These are phyloP conservation scores for Zaprionus kolodkinae DNA, from an alignment of 1,140 invertebrate species.

Conservation along the genomic window DNA sequence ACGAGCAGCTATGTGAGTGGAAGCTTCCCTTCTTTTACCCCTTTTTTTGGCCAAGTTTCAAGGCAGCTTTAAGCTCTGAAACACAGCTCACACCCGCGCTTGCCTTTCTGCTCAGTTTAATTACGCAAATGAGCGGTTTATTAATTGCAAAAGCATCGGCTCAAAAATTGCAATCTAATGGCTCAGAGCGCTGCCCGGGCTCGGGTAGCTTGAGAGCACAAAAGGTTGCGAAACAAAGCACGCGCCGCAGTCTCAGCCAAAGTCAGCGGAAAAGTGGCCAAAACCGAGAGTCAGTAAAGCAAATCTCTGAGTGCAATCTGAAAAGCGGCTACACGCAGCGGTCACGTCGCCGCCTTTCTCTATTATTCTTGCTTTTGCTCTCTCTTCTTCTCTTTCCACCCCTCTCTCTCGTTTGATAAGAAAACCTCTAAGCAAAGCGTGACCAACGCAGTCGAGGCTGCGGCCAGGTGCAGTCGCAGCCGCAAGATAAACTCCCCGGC, in stretches of 20 bases:
- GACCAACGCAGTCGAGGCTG: conserved; percentile 51
- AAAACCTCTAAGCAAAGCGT: conserved; percentile 81
- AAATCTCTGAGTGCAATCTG: conserved; percentile 77
- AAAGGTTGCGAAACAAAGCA: conserved; percentile 49
- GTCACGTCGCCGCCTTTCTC: conserved; percentile 60
- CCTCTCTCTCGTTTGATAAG: conserved; percentile 56
- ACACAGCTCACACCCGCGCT: not conserved
- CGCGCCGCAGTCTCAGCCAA: conserved; percentile 21
- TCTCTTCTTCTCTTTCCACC: conserved; percentile 10
- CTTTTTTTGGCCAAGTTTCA: not conserved
- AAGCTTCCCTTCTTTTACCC: not conserved
- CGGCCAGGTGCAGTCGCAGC: conserved; percentile 53
- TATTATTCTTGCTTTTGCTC: conserved; percentile 21
- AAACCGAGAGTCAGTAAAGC: conserved; percentile 44
- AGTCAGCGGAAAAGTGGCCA: conserved; percentile 52
- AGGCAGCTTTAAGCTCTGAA: conserved; percentile 54
- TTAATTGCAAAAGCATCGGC: conserved; percentile 62
- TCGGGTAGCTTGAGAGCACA: not conserved
- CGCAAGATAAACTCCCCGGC: conserved; percentile 73
- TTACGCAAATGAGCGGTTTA: conserved; percentile 79
- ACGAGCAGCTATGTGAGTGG: conserved; percentile 65
- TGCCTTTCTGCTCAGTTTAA: conserved; percentile 57
- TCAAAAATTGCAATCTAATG: conserved; percentile 39
- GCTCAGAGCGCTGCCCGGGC: conserved; percentile 38
- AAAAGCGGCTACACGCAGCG: conserved; percentile 63